Conservation (phyloP, 1,140 invertebrate genomes). For the Papilio helenus region DNA sequence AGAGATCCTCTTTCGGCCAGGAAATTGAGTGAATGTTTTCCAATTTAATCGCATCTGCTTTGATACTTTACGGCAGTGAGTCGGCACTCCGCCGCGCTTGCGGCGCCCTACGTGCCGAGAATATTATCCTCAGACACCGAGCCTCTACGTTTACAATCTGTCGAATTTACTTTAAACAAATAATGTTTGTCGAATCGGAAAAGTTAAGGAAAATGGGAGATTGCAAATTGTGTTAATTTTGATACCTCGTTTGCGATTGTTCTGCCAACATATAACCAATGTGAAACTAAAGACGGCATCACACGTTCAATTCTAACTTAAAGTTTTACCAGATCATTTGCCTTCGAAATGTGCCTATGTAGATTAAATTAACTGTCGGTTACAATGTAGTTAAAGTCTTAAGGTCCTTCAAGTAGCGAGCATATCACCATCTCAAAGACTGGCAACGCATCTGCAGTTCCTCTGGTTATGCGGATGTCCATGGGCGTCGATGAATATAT, state of each 20-base stretch:
- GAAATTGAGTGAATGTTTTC: slow-evolving; percentile 83
- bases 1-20: slow-evolving; percentile 72
- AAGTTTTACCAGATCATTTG: no score
- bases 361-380: no score
- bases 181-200: not conserved
- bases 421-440: no score
- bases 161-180: slow-evolving; percentile 8
- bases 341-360: no score
- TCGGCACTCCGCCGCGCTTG: slow-evolving; percentile 47
- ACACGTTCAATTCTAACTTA: no score
- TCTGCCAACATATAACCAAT: not conserved
- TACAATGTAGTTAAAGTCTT: no score
- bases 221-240: not conserved
- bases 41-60: slow-evolving; percentile 80
- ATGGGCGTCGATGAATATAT: no score
- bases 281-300: no score
- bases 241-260: not conserved
- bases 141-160: slow-evolving; percentile 35
- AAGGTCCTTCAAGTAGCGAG: no score
- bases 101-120: slow-evolving; percentile 50
- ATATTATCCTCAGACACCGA: slow-evolving; percentile 40
- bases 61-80: slow-evolving; percentile 61
- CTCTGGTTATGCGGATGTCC: no score
- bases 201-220: not conserved
- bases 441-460: no score